Percentiles rank a stretch among this genome's conserved stretches.
Evolutionary conservation across 1,140 invertebrate genomes (phyloP).

Genomic region (Leptoteleia sp.): DNA sequence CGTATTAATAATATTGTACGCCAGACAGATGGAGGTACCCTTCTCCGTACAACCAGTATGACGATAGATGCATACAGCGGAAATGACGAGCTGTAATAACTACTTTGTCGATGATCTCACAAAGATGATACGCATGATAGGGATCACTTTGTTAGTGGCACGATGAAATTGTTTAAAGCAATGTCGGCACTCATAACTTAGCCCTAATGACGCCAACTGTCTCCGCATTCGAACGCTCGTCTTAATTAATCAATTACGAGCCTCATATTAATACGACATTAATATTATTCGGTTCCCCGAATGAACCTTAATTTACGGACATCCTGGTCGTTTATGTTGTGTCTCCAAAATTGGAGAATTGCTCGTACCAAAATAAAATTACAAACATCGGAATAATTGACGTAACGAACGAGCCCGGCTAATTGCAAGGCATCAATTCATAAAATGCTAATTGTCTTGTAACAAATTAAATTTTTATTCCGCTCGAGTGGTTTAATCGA

Average conservation of each 20-base stretch:
- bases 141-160: slow-evolving; percentile 61
- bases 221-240: slow-evolving; percentile 61
- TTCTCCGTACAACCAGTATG: slow-evolving; percentile 45
- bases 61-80: slow-evolving; percentile 61
- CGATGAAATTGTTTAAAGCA: slow-evolving; percentile 69
- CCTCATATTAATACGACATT: slow-evolving; percentile 59
- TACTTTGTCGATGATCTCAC: slow-evolving; percentile 70
- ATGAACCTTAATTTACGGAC: slow-evolving; percentile 39
- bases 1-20: slow-evolving; percentile 25
- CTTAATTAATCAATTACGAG: slow-evolving; percentile 64
- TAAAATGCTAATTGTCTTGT: slow-evolving; percentile 36
- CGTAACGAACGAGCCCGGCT: slow-evolving; percentile 15
- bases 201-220: slow-evolving; percentile 73
- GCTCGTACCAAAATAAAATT: no score
- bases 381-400: slow-evolving; percentile 11
- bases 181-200: slow-evolving; percentile 53
- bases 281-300: slow-evolving; percentile 42
- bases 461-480: slow-evolving; percentile 47
- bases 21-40: slow-evolving; percentile 56
- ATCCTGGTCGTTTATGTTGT: slow-evolving; percentile 15
- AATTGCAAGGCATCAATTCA: slow-evolving; percentile 6
- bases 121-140: slow-evolving; percentile 72
- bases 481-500: slow-evolving; percentile 55
- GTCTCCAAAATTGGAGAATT: slow-evolving; percentile 8
- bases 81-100: slow-evolving; percentile 70